phyloP scores from a whole-genome alignment of 1,140 invertebrate species.

The Drosophila mayri region DNA sequence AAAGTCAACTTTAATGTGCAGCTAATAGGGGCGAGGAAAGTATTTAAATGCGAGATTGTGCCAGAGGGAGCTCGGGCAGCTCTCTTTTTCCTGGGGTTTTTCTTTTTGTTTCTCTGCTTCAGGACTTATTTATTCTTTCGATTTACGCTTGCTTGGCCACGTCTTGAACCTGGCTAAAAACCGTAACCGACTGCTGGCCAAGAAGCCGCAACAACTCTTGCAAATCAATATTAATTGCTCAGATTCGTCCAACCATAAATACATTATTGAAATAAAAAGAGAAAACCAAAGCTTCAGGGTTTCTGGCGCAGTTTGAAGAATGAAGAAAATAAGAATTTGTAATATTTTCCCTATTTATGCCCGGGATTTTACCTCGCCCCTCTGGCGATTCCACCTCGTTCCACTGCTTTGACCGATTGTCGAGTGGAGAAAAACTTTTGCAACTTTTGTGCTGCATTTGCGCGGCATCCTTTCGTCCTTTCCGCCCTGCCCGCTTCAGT shows the following conservation, averaged over 20 bases:
- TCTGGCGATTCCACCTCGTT: conserved; percentile 14
- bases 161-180: conserved; percentile 20
- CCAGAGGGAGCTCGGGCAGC: background rate
- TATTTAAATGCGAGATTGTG: conserved; percentile 8
- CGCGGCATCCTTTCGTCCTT: conserved; percentile 53
- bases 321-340: conserved; percentile 63
- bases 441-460: conserved; percentile 75
- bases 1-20: conserved; percentile 34
- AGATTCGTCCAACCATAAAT: conserved; percentile 44
- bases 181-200: conserved; percentile 14
- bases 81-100: background rate
- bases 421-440: conserved; percentile 61
- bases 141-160: conserved; percentile 22
- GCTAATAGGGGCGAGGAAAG: conserved; percentile 7
- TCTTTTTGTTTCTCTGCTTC: background rate
- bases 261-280: conserved; percentile 42
- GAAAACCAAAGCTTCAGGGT: conserved; percentile 2
- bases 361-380: conserved; percentile 11
- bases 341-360: conserved; percentile 73
- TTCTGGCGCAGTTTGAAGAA: conserved; percentile 5
- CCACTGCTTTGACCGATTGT: conserved; percentile 58
- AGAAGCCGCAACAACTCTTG: conserved; percentile 38
- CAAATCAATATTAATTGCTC: conserved; percentile 72
- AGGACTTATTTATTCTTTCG: conserved; percentile 21
- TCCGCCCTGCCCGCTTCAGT: conserved; percentile 9